Percentiles rank a stretch among this genome's conserved stretches.
phyloP scores from a whole-genome alignment of 2,888 invertebrate species.

The Tipula unca region DNA sequence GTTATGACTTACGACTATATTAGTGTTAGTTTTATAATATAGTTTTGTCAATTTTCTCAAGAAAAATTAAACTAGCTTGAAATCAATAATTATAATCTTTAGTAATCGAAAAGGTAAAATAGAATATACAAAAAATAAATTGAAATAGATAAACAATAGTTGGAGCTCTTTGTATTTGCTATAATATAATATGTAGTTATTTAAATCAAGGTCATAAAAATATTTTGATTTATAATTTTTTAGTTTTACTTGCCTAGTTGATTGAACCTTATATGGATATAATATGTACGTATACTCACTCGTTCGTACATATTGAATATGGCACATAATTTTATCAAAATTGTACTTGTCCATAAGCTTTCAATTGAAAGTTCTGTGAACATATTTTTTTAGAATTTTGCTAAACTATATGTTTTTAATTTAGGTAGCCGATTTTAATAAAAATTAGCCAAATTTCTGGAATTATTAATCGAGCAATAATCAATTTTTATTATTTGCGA shows the following conservation, averaged over 20 bases:
- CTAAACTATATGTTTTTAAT: no score
- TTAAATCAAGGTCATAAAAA: neutral
- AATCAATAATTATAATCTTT: neutral
- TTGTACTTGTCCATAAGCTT: neutral
- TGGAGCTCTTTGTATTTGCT: neutral
- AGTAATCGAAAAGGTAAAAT: neutral
- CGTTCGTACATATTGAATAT: neutral
- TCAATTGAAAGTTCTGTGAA: neutral
- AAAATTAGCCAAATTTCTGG: neutral
- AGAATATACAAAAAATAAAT: neutral
- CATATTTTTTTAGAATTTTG: no score
- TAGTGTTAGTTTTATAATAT: neutral
- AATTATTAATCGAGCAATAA: neutral
- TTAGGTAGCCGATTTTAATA: no score
- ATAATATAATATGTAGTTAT: neutral
- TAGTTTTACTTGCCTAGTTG: neutral
- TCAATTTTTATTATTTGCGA: neutral
- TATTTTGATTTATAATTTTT: neutral
- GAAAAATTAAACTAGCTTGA: neutral
- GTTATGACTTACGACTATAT: neutral
- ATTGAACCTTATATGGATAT: conserved; percentile 8
- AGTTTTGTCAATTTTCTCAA: neutral
- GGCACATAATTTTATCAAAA: neutral
- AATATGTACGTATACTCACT: neutral
- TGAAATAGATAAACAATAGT: neutral